A percentile compares a stretch with the other conserved stretches of the same genome.
Evolutionary conservation across 2,113 vertebrate genomes (phyloP).

Genomic region (Neotragus pygmaeus): DNA sequence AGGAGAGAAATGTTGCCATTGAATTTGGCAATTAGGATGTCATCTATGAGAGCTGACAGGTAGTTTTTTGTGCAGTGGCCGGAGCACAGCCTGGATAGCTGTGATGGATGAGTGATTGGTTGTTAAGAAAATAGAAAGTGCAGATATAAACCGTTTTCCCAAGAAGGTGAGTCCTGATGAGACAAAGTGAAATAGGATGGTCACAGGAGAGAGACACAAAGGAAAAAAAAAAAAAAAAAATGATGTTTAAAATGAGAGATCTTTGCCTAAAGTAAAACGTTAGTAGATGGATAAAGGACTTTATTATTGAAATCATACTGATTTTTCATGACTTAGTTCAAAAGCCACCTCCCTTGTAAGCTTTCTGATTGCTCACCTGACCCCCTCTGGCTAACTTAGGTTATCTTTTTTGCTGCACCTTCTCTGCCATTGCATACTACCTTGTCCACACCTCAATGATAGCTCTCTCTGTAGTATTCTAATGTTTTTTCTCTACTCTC

Average conservation of each 20-base stretch:
- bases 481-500: not conserved
- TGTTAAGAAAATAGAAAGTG: conserved; percentile 26
- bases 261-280: not conserved
- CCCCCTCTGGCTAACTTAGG: not conserved
- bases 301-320: not conserved
- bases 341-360: not conserved
- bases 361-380: not conserved
- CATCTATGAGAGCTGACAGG: not conserved
- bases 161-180: not conserved
- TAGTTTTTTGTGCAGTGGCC: not conserved
- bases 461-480: not conserved
- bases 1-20: not conserved
- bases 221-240: not conserved
- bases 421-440: accelerated
- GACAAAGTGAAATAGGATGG: not conserved
- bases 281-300: not conserved
- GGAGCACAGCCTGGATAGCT: not conserved
- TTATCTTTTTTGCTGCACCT: not conserved
- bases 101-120: not conserved
- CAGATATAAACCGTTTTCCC: conserved; percentile 33
- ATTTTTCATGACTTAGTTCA: not conserved
- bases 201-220: not conserved
- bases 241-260: not conserved
- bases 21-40: not conserved
- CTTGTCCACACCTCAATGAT: accelerated